Percentiles rank a stretch among this genome's conserved stretches.
phyloP scores from a whole-genome alignment of 2,797 vertebrate species.

The Cuculus canorus region DNA sequence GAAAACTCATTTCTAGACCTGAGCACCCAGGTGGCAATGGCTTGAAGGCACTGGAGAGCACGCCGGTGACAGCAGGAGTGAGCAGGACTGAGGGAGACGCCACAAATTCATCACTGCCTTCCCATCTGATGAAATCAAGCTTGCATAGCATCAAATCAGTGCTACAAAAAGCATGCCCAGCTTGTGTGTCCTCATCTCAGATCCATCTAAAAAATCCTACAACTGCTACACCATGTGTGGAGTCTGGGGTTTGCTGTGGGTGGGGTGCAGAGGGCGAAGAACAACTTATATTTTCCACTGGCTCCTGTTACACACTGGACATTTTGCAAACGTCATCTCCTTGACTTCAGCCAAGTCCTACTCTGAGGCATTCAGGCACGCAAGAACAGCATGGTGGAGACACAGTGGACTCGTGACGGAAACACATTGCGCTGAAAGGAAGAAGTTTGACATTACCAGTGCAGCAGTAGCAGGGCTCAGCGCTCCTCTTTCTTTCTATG shows the following conservation, averaged over 20 bases:
- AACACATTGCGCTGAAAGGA: conserved; percentile 58
- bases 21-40: accelerated
- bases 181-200: accelerated
- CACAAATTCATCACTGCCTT: accelerated
- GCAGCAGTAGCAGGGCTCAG: conserved; percentile 67
- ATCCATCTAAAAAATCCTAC: neutral
- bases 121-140: neutral
- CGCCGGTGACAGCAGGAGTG: accelerated
- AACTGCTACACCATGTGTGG: accelerated
- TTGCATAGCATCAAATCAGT: accelerated
- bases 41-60: accelerated
- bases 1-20: neutral
- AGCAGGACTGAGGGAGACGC: accelerated
- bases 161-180: accelerated
- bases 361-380: conserved; percentile 8
- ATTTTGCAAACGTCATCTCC: neutral
- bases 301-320: neutral
- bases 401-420: neutral
- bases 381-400: conserved; percentile 25
- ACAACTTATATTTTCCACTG: neutral
- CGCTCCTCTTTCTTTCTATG: conserved; percentile 75
- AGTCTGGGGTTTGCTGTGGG: neutral
- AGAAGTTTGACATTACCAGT: conserved; percentile 78
- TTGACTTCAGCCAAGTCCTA: conserved; percentile 12
- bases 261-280: neutral